Evolutionary conservation across 2,888 invertebrate species (phyloP).

Genomic region (Neocrepidodera transversa): DNA sequence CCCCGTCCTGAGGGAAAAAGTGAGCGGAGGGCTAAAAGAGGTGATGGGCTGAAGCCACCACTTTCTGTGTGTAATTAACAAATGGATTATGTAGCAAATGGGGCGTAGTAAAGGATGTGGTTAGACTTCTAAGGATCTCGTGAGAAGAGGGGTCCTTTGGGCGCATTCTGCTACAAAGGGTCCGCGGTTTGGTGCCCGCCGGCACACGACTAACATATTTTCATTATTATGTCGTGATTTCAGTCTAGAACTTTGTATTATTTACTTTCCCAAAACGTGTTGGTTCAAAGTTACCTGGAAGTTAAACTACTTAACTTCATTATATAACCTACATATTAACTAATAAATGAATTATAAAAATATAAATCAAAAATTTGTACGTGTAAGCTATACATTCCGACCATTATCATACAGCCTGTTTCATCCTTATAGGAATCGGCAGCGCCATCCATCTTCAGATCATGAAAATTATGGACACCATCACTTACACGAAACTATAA

Average conservation of each 20-base stretch:
- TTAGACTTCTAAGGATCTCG: constrained; percentile 45
- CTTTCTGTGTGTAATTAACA: constrained; percentile 44
- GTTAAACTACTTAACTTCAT: no score
- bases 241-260: background rate
- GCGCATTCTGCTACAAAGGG: constrained; percentile 22
- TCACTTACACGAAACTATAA: no score
- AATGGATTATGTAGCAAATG: constrained; percentile 49
- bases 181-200: constrained; percentile 6
- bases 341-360: no score
- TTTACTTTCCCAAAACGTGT: no score
- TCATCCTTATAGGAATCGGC: no score
- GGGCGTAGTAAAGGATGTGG: constrained; percentile 44
- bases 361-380: no score
- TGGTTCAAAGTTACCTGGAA: no score
- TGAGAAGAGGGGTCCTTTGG: constrained; percentile 34
- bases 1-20: constrained; percentile 15
- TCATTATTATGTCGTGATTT: constrained; percentile 14
- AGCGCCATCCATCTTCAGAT: no score
- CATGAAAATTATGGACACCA: no score
- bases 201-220: constrained; percentile 11
- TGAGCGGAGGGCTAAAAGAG: constrained; percentile 16
- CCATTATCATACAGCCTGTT: no score
- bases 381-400: no score
- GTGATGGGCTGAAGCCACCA: constrained; percentile 14
- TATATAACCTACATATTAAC: no score